Percentiles rank a stretch among this genome's conserved stretches.
Evolutionary conservation across 2,113 vertebrate species (phyloP).

Genomic region (Numida meleagris): DNA sequence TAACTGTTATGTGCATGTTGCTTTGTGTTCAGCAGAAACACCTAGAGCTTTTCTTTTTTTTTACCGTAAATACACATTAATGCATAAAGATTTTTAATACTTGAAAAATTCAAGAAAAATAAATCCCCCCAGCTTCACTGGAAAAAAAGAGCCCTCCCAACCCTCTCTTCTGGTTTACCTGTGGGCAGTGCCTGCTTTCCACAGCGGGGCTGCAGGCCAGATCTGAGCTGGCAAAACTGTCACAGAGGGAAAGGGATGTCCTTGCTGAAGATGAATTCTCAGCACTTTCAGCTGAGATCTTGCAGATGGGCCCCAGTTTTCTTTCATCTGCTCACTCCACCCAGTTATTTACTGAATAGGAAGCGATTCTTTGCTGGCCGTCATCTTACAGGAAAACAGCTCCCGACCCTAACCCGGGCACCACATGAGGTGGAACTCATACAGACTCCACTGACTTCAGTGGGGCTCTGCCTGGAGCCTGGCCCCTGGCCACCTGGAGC

Average conservation of each 20-base stretch:
- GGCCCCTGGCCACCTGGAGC: conserved; percentile 14
- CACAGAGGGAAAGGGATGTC: neutral
- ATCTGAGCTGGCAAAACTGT: neutral
- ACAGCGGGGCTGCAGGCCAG: neutral
- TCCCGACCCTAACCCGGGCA: neutral
- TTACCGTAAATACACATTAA: neutral
- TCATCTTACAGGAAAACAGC: neutral
- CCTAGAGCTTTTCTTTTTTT: neutral
- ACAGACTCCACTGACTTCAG: neutral
- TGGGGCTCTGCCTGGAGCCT: neutral
- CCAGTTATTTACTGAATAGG: neutral
- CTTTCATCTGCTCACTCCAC: neutral
- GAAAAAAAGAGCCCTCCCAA: neutral
- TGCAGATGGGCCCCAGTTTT: neutral
- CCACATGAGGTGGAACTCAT: neutral
- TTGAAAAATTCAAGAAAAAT: neutral
- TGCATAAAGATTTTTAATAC: neutral
- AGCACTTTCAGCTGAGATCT: neutral
- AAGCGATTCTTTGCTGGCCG: neutral
- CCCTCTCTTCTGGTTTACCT: neutral
- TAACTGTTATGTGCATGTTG: accelerated
- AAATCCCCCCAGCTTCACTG: neutral
- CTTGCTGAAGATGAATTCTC: neutral
- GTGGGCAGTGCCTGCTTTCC: neutral
- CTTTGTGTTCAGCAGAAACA: neutral